These are phyloP conservation scores for Sapayoa aenigma DNA, from an alignment of 2,113 vertebrate species.

Conservation along the genomic window DNA sequence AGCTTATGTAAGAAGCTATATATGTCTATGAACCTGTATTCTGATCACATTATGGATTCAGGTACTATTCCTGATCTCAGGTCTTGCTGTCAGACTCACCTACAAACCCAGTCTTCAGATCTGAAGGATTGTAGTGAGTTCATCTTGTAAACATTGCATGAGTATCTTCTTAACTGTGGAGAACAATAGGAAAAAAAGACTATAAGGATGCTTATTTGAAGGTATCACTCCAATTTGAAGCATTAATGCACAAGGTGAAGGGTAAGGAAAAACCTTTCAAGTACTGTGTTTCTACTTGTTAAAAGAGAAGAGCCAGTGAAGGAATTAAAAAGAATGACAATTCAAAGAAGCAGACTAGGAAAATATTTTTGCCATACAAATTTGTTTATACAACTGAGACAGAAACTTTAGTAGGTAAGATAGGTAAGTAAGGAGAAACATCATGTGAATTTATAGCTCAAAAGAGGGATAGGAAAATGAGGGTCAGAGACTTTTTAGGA, in stretches of 20 bases:
- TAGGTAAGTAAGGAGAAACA: not conserved
- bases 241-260: not conserved
- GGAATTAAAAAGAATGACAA: not conserved
- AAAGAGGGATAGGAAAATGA: not conserved
- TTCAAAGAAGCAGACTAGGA: conserved; percentile 22
- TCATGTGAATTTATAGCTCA: not conserved
- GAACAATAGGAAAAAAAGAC: not conserved
- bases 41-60: not conserved
- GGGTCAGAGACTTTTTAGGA: not conserved
- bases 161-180: not conserved
- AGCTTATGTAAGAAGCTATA: not conserved
- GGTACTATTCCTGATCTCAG: not conserved
- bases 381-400: not conserved
- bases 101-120: not conserved
- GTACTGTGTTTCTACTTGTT: not conserved
- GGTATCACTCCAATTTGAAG: not conserved
- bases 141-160: not conserved
- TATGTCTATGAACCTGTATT: not conserved
- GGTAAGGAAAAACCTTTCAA: not conserved
- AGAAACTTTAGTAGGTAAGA: not conserved
- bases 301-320: not conserved
- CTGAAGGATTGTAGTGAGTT: not conserved
- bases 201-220: not conserved
- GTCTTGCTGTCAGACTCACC: not conserved
- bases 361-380: conserved; percentile 32